Evolutionary conservation across 2,888 invertebrate species (phyloP).

Genomic region (Octonoba sinensis): DNA sequence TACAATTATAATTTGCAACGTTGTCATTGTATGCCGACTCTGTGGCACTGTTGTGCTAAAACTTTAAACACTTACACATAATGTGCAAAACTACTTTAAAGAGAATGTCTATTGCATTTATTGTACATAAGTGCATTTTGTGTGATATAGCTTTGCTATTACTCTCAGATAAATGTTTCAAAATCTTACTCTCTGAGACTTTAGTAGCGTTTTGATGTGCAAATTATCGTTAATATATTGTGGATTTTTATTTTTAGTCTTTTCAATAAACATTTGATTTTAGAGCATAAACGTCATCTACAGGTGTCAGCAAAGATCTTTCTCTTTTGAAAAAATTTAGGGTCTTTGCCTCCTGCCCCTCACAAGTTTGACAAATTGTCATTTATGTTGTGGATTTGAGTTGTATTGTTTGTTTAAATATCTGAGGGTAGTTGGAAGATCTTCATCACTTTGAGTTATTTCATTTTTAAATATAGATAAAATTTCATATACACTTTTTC

Average conservation of each 20-base stretch:
- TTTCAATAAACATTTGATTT: too few relatives aligned
- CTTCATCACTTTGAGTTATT: too few relatives aligned
- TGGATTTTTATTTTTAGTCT: neutral
- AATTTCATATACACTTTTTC: too few relatives aligned
- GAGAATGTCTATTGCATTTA: constrained; percentile 45
- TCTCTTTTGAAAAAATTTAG: too few relatives aligned
- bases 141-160: constrained; percentile 54
- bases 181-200: constrained; percentile 26
- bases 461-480: too few relatives aligned
- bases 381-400: too few relatives aligned
- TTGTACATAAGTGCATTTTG: constrained; percentile 52
- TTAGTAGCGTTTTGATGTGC: constrained; percentile 24
- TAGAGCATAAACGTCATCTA: too few relatives aligned
- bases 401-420: too few relatives aligned
- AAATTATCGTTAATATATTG: constrained; percentile 8
- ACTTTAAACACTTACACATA: constrained; percentile 35
- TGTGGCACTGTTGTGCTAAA: constrained; percentile 34
- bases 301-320: too few relatives aligned
- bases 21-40: constrained; percentile 24
- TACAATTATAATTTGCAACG: constrained; percentile 13
- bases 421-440: too few relatives aligned
- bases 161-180: constrained; percentile 22
- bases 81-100: constrained; percentile 30
- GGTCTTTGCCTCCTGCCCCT: too few relatives aligned
- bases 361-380: too few relatives aligned